Conservation (phyloP, 2,888 invertebrate genomes). For the Lumbricus terrestris region DNA sequence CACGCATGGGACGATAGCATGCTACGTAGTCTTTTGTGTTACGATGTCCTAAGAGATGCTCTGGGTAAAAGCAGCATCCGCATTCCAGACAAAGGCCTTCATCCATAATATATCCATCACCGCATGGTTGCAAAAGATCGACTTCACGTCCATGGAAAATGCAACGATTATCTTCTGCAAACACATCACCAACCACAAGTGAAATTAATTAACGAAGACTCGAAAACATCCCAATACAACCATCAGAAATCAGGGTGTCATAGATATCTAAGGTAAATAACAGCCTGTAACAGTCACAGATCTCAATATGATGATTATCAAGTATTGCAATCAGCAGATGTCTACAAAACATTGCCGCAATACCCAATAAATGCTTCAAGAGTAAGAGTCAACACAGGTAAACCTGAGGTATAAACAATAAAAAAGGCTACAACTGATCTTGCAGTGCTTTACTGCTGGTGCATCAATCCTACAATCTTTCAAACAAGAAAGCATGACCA, state of each 20-base stretch:
- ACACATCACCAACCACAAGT: neutral
- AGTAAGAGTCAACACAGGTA: neutral
- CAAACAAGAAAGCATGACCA: neutral
- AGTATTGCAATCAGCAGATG: neutral
- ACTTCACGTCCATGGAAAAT: neutral
- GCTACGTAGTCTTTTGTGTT: neutral
- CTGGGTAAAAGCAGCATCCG: neutral
- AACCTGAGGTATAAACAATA: neutral
- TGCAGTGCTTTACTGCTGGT: neutral
- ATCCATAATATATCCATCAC: slow-evolving; percentile 3
- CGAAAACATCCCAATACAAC: neutral
- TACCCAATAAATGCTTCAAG: neutral
- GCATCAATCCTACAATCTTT: neutral
- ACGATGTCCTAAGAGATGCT: neutral
- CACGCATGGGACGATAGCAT: neutral
- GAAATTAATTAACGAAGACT: neutral
- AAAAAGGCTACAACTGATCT: neutral
- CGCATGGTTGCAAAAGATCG: neutral
- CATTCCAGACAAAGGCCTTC: neutral
- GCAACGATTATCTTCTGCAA: neutral
- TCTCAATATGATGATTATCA: neutral
- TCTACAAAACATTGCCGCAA: neutral
- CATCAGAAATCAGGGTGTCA: neutral
- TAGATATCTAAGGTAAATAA: neutral
- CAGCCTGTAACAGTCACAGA: neutral